phyloP scores from a whole-genome alignment of 2,797 vertebrate genomes.

The Lindbergichthys nudifrons region DNA sequence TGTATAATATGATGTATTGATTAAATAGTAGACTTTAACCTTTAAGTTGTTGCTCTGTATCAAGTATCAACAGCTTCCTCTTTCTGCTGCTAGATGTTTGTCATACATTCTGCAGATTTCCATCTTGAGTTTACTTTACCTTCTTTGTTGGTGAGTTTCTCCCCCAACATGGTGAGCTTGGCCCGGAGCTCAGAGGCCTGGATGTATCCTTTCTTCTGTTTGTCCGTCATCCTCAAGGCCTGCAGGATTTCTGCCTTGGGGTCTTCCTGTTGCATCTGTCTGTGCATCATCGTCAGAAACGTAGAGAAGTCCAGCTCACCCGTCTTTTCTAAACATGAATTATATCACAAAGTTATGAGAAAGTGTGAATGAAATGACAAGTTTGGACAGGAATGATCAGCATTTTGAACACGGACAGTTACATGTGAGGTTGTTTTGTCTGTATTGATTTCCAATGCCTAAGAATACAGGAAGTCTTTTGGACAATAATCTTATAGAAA shows the following conservation, averaged over 20 bases:
- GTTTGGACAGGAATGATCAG: neutral
- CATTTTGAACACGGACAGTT: neutral
- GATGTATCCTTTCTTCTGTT: constrained; percentile 90
- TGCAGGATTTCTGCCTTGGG: constrained; percentile 91
- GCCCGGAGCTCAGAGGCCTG: constrained; percentile 87
- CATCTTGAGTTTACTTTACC: constrained; percentile 77
- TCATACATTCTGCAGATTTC: no score
- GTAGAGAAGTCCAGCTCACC: constrained; percentile 94
- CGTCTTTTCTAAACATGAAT: constrained; percentile 77
- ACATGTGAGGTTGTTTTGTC: neutral
- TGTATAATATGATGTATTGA: neutral
- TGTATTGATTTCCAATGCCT: no score
- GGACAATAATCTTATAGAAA: no score
- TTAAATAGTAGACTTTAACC: neutral
- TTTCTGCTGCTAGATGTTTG: no score
- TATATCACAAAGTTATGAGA: neutral
- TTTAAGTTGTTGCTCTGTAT: neutral
- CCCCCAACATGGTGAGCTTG: constrained; percentile 92
- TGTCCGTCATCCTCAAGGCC: constrained; percentile 93
- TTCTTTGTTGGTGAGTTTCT: constrained; percentile 93
- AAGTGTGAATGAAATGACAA: neutral
- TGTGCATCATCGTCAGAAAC: constrained; percentile 95
- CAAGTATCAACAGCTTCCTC: neutral
- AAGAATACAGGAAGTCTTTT: no score
- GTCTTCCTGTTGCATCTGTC: constrained; percentile 94